A percentile compares a stretch with the other conserved stretches of the same genome.
These are phyloP conservation scores for Verasper variegatus DNA, from an alignment of 2,113 vertebrate genomes.

Conservation along the genomic window DNA sequence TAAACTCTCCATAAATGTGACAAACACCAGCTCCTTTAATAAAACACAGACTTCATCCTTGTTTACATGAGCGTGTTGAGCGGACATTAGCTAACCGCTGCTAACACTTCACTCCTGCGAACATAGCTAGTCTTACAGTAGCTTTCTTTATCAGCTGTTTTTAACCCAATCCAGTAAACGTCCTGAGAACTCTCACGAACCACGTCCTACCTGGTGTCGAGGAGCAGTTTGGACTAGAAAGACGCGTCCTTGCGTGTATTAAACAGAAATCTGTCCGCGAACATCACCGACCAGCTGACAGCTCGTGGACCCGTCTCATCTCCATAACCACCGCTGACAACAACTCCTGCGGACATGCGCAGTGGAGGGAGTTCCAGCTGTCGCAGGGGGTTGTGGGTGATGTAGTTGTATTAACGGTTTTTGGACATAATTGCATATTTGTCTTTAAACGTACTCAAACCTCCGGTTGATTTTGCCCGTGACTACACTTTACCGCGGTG, in stretches of 20 bases:
- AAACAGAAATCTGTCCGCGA: constrained; percentile 55
- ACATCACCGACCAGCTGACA: constrained; percentile 63
- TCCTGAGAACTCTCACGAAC: not conserved
- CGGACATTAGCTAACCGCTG: constrained; percentile 31
- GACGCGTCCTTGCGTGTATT: not conserved
- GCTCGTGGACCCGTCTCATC: constrained; percentile 64
- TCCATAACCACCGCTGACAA: constrained; percentile 86
- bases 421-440: not conserved
- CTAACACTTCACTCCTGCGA: not conserved
- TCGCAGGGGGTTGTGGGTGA: constrained; percentile 51
- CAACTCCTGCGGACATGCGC: constrained; percentile 70
- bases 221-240: not conserved
- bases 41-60: not conserved
- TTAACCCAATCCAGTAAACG: not conserved
- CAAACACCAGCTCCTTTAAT: not conserved
- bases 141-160: constrained; percentile 5
- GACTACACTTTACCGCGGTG: not conserved
- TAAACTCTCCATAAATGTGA: too few relatives aligned
- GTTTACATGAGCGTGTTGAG: not conserved
- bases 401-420: constrained; percentile 44
- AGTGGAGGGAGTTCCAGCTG: not conserved
- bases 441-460: not conserved
- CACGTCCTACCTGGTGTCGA: not conserved
- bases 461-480: not conserved
- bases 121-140: constrained; percentile 20